phyloP scores from a whole-genome alignment of 1,140 invertebrate genomes.

The Episyrphus balteatus region DNA sequence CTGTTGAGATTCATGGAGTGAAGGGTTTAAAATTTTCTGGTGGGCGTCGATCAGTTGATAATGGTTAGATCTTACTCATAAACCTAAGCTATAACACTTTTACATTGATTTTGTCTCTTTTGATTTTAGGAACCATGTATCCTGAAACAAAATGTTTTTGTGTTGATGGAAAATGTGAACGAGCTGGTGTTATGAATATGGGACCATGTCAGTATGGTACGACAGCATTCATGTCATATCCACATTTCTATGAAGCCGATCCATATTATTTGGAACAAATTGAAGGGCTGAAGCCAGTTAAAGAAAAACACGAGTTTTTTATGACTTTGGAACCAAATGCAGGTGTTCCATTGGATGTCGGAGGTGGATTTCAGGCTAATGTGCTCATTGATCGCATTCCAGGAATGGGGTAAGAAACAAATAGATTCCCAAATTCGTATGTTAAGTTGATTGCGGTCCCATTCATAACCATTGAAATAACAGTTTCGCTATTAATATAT shows the following conservation, averaged over 20 bases:
- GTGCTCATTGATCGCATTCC: slow-evolving; percentile 53
- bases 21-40: slow-evolving; percentile 46
- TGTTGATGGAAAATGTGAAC: slow-evolving; percentile 50
- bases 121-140: slow-evolving; percentile 37
- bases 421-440: not conserved
- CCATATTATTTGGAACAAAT: slow-evolving; percentile 50
- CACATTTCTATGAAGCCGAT: slow-evolving; percentile 78
- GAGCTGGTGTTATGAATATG: slow-evolving; percentile 55
- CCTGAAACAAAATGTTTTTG: slow-evolving; percentile 58
- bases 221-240: slow-evolving; percentile 70
- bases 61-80: slow-evolving; percentile 41
- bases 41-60: slow-evolving; percentile 45
- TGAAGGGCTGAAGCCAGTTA: slow-evolving; percentile 55
- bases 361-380: slow-evolving; percentile 65
- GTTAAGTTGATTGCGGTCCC: no score
- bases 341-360: slow-evolving; percentile 62
- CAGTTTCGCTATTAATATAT: no score
- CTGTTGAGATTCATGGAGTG: slow-evolving; percentile 42
- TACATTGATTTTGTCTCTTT: not conserved
- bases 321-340: slow-evolving; percentile 61
- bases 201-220: slow-evolving; percentile 55
- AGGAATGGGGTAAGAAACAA: slow-evolving; percentile 49
- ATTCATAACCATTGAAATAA: no score
- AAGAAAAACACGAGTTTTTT: slow-evolving; percentile 55
- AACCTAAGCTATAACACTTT: slow-evolving; percentile 7